Evolutionary conservation across 2,888 invertebrate species (phyloP), one percentile per base, ranked within the genome.

Genomic region (Creontiades dilutus): DNA sequence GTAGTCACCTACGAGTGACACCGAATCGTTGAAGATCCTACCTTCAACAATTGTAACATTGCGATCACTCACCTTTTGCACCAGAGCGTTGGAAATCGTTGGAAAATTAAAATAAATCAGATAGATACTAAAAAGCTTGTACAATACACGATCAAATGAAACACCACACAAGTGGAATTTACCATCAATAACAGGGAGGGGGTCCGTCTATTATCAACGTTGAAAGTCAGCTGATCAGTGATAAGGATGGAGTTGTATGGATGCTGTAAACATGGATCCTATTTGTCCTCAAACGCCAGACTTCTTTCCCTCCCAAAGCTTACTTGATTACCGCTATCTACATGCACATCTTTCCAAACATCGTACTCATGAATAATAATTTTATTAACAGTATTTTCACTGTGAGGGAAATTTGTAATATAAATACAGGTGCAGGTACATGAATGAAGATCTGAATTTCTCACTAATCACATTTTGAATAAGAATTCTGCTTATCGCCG

Each of bases 121-220:
- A 61, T 61, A 61, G n/a, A 61, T n/a, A 61, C n/a, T 19, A 9
- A 52, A 52, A 61, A n/a, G 61, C n/a, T 61, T 61, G 61, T 2
- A 61, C 61, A 61, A 61, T 61, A 61, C 61, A 9, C 61, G n/a
- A 61, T 61, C 7, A 61, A 52, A 16, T 61, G 61, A 61, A n/a
- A n/a, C n/a, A 61, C 61, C 7, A 61, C n/a, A 9, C 37, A 37
- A 37, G 37, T 7, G 37, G 2, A 37, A 37, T 37, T 37, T 19
- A 61, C 9, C 61, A 61, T 61, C 61, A 61, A 61, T 61, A 61
- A 61, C 19, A 61, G 61, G 61, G 61, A 61, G 61, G 61, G 19
- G 61, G 19, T 37, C 37, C 37, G 37, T 52, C n/a, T 61, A 9
- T 61, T 61, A 61, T 61, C 61, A 37, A 61, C 19, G 9, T 0